Evolutionary conservation across 2,113 vertebrate species (phyloP).

Genomic region (Fregetta grallaria): DNA sequence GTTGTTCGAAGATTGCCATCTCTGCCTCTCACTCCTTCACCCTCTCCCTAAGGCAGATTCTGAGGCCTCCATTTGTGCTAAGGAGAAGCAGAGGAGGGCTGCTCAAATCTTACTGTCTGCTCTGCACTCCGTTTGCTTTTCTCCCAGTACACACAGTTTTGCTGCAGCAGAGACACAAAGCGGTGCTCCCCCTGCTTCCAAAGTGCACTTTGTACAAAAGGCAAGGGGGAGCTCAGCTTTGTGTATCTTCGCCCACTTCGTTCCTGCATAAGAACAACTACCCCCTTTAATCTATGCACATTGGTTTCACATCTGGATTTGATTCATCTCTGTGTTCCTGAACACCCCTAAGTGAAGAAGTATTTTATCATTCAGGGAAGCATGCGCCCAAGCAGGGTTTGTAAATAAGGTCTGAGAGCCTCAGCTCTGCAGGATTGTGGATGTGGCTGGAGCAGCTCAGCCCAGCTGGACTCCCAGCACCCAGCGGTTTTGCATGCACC

Average conservation of each 20-base stretch:
- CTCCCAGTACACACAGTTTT: accelerated
- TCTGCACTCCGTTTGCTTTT: neutral
- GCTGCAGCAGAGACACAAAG: neutral
- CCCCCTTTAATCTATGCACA: neutral
- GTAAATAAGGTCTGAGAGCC: neutral
- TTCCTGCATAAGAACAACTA: neutral
- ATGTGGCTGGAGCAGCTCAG: neutral
- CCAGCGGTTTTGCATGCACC: neutral
- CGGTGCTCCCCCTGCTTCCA: neutral
- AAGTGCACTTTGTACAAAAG: neutral
- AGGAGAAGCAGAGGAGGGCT: neutral
- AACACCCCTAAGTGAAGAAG: neutral
- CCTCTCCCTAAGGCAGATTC: neutral
- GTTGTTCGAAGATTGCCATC: slow-evolving; percentile 12
- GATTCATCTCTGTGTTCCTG: neutral
- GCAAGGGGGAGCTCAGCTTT: neutral
- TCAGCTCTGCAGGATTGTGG: neutral
- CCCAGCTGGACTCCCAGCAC: neutral
- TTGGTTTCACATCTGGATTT: neutral
- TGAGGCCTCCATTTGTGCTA: neutral
- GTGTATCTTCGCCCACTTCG: neutral
- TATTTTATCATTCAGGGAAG: neutral
- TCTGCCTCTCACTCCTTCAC: neutral
- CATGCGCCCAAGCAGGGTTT: neutral
- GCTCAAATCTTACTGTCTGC: neutral